Conservation (phyloP, 2,888 invertebrate genomes). For the Stramonita haemastoma region DNA sequence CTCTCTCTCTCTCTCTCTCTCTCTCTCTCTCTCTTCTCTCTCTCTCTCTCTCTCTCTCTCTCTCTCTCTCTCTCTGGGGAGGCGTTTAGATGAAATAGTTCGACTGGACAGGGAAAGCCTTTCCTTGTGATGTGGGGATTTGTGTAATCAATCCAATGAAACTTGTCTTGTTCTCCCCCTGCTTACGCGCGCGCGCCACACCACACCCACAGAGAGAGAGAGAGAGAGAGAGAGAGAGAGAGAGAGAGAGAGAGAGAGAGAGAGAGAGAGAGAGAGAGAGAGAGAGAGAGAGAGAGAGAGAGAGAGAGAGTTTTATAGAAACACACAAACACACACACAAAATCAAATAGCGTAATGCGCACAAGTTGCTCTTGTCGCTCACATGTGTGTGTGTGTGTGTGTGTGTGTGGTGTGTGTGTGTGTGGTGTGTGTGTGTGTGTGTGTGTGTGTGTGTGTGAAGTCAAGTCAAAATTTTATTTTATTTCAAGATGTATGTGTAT, state of each 20-base stretch:
- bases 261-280: not conserved
- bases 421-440: not conserved
- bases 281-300: no score
- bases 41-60: not conserved
- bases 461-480: no score
- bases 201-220: no score
- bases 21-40: not conserved
- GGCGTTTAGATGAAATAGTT: no score
- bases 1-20: not conserved
- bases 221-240: not conserved
- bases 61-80: not conserved
- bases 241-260: not conserved
- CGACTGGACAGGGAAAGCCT: no score
- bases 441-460: constrained; percentile 5
- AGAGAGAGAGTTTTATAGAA: not conserved
- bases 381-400: not conserved
- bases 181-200: not conserved
- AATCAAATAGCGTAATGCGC: not conserved
- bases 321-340: not conserved
- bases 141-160: no score
- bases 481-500: no score
- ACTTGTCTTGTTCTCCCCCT: not conserved
- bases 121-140: no score
- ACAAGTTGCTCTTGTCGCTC: not conserved
- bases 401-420: constrained; percentile 12